Conservation (phyloP, 2,113 vertebrate species). For the Euleptes europaea region DNA sequence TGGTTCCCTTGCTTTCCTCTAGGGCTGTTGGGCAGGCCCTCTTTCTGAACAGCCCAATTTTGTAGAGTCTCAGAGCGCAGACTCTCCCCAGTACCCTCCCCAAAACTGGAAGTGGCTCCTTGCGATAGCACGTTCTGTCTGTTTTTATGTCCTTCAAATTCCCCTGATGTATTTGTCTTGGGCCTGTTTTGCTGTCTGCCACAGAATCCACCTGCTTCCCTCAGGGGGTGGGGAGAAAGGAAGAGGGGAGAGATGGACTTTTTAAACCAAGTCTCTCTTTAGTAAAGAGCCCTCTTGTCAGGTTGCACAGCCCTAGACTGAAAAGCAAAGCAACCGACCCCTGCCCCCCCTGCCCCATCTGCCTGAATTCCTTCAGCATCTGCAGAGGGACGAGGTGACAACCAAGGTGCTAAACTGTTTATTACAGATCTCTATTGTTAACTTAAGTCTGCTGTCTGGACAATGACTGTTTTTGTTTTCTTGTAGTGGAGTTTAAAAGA, state of each 20-base stretch:
- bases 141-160: neutral
- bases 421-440: slow-evolving; percentile 92
- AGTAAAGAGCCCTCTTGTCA: slow-evolving; percentile 74
- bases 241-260: slow-evolving; percentile 40
- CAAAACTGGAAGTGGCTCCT: slow-evolving; percentile 30
- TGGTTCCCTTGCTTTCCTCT: neutral
- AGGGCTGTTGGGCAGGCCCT: neutral
- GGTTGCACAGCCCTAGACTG: slow-evolving; percentile 86
- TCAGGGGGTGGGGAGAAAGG: neutral
- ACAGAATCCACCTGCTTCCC: neutral
- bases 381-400: slow-evolving; percentile 86
- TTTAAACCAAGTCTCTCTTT: slow-evolving; percentile 70
- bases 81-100: neutral
- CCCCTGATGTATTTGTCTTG: neutral
- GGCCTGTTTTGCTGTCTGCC: slow-evolving; percentile 1
- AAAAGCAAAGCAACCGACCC: slow-evolving; percentile 47
- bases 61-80: neutral
- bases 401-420: slow-evolving; percentile 97
- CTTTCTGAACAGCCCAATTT: neutral
- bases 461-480: slow-evolving; percentile 94
- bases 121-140: neutral
- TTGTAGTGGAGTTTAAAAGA: slow-evolving; percentile 91
- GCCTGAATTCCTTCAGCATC: slow-evolving; percentile 78
- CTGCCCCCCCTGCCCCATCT: neutral
- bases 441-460: slow-evolving; percentile 95